A percentile compares a stretch with the other conserved stretches of the same genome.
Conservation (phyloP, 2,888 invertebrate species). For the Ochropacha duplaris region DNA sequence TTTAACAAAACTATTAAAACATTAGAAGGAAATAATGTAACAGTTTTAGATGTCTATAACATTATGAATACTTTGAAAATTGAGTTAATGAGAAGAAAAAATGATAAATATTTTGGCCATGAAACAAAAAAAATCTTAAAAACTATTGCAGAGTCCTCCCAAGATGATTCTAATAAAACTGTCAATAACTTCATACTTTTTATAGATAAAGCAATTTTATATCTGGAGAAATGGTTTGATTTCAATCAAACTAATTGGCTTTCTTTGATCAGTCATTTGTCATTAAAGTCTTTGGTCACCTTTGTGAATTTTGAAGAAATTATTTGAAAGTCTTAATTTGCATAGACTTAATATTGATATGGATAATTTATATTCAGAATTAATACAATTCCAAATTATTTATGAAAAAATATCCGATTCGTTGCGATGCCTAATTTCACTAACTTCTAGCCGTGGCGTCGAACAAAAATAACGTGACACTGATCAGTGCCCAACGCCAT, state of each 20-base stretch:
- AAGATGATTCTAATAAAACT: constrained; percentile 13
- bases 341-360: constrained; percentile 6
- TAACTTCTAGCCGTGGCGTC: no score
- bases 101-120: constrained; percentile 16
- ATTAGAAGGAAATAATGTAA: constrained; percentile 15
- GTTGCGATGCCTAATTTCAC: no score
- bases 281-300: background rate
- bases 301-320: background rate
- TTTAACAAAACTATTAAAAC: constrained; percentile 20
- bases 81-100: constrained; percentile 17
- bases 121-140: constrained; percentile 16
- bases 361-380: constrained; percentile 12
- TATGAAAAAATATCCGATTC: no score
- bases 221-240: constrained; percentile 18
- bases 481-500: no score
- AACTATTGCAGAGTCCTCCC: constrained; percentile 12
- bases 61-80: constrained; percentile 19
- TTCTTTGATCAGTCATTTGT: no score
- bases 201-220: constrained; percentile 13
- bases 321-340: background rate
- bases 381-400: no score
- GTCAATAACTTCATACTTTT: constrained; percentile 15
- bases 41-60: constrained; percentile 14
- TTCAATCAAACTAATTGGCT: background rate
- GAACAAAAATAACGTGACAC: no score